Conservation (phyloP, 2,888 invertebrate genomes). For the Trypoxylon attenuatum region DNA sequence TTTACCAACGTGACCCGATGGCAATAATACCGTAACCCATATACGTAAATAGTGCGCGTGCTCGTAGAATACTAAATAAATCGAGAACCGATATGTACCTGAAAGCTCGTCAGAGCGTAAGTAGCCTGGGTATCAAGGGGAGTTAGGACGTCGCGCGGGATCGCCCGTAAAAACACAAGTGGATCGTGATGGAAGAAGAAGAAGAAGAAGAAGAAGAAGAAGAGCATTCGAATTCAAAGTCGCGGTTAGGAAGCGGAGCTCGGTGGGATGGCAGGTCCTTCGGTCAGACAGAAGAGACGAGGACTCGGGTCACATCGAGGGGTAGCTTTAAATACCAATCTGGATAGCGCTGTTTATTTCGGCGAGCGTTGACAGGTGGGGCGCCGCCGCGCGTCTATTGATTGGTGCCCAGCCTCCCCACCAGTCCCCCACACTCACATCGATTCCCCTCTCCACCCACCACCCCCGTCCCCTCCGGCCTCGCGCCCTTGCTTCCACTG, state of each 20-base stretch:
- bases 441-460: conserved; percentile 45
- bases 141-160: too few relatives aligned
- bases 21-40: too few relatives aligned
- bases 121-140: too few relatives aligned
- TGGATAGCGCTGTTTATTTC: conserved; percentile 51
- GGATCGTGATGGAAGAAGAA: too few relatives aligned
- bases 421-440: conserved; percentile 52
- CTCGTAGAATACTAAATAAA: too few relatives aligned
- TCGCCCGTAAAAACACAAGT: too few relatives aligned
- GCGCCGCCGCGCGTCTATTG: conserved; percentile 61
- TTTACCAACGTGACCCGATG: too few relatives aligned
- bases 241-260: not conserved
- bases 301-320: not conserved
- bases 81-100: too few relatives aligned
- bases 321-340: conserved; percentile 46
- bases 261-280: not conserved
- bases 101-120: too few relatives aligned
- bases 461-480: conserved; percentile 24
- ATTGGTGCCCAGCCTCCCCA: conserved; percentile 58
- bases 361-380: conserved; percentile 57
- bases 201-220: too few relatives aligned
- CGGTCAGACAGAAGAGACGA: not conserved
- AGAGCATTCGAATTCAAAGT: too few relatives aligned
- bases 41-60: too few relatives aligned
- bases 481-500: conserved; percentile 8